Evolutionary conservation across 2,888 invertebrate genomes (phyloP), one percentile per base, ranked within the genome.

Genomic region (Noctua comes): DNA sequence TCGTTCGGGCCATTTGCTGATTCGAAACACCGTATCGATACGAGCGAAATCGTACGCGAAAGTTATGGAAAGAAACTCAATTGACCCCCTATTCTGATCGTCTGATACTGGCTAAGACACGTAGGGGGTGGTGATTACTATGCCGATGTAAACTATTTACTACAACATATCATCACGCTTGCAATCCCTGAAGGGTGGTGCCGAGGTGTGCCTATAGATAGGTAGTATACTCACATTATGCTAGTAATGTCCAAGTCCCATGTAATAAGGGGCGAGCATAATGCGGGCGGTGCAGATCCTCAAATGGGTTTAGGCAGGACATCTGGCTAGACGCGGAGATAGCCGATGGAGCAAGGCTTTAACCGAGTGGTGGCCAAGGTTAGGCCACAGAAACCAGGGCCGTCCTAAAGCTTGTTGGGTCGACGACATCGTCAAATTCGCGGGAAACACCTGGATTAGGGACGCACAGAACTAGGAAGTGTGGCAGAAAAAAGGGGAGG

Each of bases 1-100:
- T 84, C 83, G 85, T 81, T 80, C 83, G 85, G 76, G 57, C 83
- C 88, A 91, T 91, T 91, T 91, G 85, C 88, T 86, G 87, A 88
- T 91, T 91, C 89, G 84, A 86, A 90, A 82, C 79, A 80, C 80
- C 73, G 69, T 80, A 82, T 82, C 70, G 78, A 77, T 78, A 80
- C 77, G 74, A 83, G 79, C 71, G 51, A 82, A 88, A 59, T 86
- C 79, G 78, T 84, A 86, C 74, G 88, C 71, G 90, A 90, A 91
- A 91, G 88, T 90, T 91, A 88, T 89, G 79, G 88, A 86, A 86
- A 88, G 88, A 89, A 90, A 90, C 84, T 86, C 82, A 86, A 88
- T 87, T 88, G 88, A 85, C 84, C 85, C 73, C 78, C 64, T 71
- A 69, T 62, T 77, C 57, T 68, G 64, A 73, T 77, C 46, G 64